Conservation (phyloP, 2,888 invertebrate genomes). For the Cerastis leucographa region DNA sequence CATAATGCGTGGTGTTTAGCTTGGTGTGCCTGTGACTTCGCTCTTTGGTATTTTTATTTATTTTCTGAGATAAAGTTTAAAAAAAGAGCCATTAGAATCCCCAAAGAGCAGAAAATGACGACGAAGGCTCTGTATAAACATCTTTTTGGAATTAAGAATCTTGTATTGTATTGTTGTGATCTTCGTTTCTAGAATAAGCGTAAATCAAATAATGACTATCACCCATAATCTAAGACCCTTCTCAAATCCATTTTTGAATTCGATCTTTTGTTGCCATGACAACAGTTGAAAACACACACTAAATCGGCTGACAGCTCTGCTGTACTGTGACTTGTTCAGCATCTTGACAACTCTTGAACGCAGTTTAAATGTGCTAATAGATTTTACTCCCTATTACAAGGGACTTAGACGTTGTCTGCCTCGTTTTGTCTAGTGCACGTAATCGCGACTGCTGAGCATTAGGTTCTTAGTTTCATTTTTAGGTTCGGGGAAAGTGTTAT, state of each 20-base stretch:
- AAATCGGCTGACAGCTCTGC: background rate
- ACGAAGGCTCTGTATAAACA: background rate
- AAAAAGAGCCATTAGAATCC: background rate
- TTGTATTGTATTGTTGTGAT: background rate
- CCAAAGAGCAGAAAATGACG: background rate
- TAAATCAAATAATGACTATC: background rate
- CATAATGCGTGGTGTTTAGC: constrained; percentile 4
- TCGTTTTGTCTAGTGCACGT: background rate
- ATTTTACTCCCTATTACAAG: background rate
- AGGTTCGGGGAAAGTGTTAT: background rate
- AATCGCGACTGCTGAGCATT: background rate
- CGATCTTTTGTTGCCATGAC: too few species aligned
- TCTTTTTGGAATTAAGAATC: background rate
- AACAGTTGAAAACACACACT: too few species aligned
- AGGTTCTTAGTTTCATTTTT: background rate
- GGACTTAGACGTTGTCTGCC: background rate
- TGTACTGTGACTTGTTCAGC: background rate
- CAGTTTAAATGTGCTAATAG: background rate
- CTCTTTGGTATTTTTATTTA: background rate
- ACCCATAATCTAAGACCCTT: too few species aligned
- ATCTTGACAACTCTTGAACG: background rate
- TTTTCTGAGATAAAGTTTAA: background rate
- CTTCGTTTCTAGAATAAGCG: background rate
- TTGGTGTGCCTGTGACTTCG: background rate
- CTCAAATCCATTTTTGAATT: too few species aligned